Evolutionary conservation across 2,797 vertebrate genomes (phyloP).

Genomic region (Apogon hyalosoma): DNA sequence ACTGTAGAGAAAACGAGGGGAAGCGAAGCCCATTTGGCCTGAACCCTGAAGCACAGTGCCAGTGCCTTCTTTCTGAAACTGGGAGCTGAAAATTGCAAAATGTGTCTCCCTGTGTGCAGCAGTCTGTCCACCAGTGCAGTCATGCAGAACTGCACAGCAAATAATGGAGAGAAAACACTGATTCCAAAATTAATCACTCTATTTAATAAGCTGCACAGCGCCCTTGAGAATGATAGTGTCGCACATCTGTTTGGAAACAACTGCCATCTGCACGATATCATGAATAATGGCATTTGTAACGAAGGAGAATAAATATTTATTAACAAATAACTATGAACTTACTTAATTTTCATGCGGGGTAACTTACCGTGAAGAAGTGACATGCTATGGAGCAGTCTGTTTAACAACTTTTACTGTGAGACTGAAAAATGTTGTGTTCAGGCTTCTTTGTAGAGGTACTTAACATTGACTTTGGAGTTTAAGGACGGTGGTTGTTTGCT

Average conservation of each 20-base stretch:
- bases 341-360: constrained; percentile 36
- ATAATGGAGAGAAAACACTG: constrained; percentile 63
- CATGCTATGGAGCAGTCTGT: not conserved
- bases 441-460: constrained; percentile 1
- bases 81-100: constrained; percentile 64
- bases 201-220: constrained; percentile 68
- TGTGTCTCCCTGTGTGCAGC: constrained; percentile 66
- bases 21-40: constrained; percentile 67
- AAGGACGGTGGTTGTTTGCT: constrained; percentile 8
- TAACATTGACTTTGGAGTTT: constrained; percentile 3
- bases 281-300: constrained; percentile 59
- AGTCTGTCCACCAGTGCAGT: constrained; percentile 69
- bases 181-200: constrained; percentile 76
- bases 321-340: constrained; percentile 30
- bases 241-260: constrained; percentile 75
- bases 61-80: constrained; percentile 53
- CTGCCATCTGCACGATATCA: constrained; percentile 66
- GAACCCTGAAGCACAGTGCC: constrained; percentile 47
- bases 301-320: constrained; percentile 58
- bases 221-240: constrained; percentile 72
- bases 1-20: constrained; percentile 45
- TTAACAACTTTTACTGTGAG: not conserved
- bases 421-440: not conserved
- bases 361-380: constrained; percentile 31
- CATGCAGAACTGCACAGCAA: constrained; percentile 60